Base-by-base conservation (phyloP, 2,113 vertebrate genomes). In the Lophotis ruficrista region DNA sequence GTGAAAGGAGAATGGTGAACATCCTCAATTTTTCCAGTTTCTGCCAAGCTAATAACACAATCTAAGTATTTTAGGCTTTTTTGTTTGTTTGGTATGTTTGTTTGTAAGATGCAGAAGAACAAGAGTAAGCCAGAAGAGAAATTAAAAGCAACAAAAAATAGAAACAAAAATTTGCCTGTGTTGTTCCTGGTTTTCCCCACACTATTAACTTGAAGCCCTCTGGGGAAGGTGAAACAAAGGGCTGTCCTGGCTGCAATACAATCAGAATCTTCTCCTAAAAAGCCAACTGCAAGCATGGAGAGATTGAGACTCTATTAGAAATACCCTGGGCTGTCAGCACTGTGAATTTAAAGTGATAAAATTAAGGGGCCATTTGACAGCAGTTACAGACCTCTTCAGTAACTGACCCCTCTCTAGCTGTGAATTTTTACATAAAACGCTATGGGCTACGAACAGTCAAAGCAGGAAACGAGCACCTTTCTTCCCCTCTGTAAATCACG, bases 141-240 rank as follows among this genome's bases (percentile, higher is more conserved):
- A 80, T 70, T 83, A 87, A 93, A 87, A 87, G 61, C 61, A 83
- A 51, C 51, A 86, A 90, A 72, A 77, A 89, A 83, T 47, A 73
- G 79, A 75, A 37, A 0, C 33, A 86, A 92, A 94, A 82, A 68
- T 82, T 43, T 89, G 80, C 38, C 57, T 61, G 31, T 10, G 33
- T 24, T 81, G 61, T 50, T 87, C 60, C 79, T 71, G 6, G 5
- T 94, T 75, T 84, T 48, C 43, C 27, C 61, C 35, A 58, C 15
- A 51, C 27, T 45, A 68, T 58, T 92, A 88, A 77, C 58, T 50
- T 57, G 71, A 81, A 95, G 60, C 23, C 58, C 68, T 54, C 31
- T 31, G 56, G 83, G 79, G 27, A 84, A 89, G 65, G 72, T 78
- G 77, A 97, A 94, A 54, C 77, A 56, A 93, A 54, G 62, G 81